phyloP scores from a whole-genome alignment of 2,888 invertebrate genomes.

The Aspidapion aeneum region DNA sequence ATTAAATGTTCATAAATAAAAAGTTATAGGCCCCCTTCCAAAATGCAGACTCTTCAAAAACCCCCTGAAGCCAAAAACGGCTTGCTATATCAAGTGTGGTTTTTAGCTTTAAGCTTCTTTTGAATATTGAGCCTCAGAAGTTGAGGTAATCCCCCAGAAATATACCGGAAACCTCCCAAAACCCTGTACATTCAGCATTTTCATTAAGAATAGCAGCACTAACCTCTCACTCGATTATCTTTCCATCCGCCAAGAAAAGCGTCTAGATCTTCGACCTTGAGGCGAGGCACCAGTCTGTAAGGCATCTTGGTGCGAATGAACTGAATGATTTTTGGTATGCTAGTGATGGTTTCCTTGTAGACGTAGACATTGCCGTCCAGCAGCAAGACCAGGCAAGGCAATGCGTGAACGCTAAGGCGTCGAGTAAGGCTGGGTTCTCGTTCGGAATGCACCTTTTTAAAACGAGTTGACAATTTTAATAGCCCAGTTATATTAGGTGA shows the following conservation, averaged over 20 bases:
- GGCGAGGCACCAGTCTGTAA: constrained; percentile 65
- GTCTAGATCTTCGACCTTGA: constrained; percentile 69
- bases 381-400: constrained; percentile 79
- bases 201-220: too few species aligned
- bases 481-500: too few species aligned
- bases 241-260: constrained; percentile 83
- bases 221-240: constrained; percentile 86
- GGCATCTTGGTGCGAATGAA: constrained; percentile 88
- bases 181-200: not conserved
- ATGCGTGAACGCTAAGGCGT: constrained; percentile 73
- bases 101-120: not conserved
- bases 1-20: not conserved
- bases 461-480: too few species aligned
- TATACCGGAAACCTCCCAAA: not conserved
- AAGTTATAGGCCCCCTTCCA: not conserved
- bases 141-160: not conserved
- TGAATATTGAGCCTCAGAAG: not conserved
- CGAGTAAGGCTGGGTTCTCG: constrained; percentile 75
- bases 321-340: constrained; percentile 78
- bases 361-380: constrained; percentile 81
- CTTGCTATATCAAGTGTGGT: not conserved
- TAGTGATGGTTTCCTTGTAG: constrained; percentile 78
- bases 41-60: not conserved
- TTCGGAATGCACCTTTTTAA: constrained; percentile 72
- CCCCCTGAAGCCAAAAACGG: not conserved